phyloP scores from a whole-genome alignment of 1,140 invertebrate species.

The Wiebesia pumilae region DNA sequence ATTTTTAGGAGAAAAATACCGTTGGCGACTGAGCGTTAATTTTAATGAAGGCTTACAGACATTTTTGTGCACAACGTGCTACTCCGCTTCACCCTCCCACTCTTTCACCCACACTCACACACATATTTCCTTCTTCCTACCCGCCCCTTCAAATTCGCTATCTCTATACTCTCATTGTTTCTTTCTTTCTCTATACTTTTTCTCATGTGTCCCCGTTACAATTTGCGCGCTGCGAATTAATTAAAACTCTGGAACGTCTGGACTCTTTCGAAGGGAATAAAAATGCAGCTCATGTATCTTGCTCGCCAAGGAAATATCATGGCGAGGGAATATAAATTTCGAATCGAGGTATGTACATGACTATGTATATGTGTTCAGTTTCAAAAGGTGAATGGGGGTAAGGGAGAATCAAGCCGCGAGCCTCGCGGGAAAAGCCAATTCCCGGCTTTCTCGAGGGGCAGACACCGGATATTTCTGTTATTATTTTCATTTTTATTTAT shows the following conservation, averaged over 20 bases:
- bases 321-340: conserved; percentile 29
- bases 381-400: neutral
- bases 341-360: conserved; percentile 7
- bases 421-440: conserved; percentile 8
- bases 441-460: neutral
- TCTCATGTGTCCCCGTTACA: conserved; percentile 4
- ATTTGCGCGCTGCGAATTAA: conserved; percentile 47
- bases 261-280: conserved; percentile 40
- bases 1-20: conserved; percentile 40
- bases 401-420: neutral
- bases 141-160: neutral
- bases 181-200: neutral
- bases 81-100: neutral
- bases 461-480: neutral
- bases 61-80: conserved; percentile 22
- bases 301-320: conserved; percentile 16
- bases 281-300: conserved; percentile 25
- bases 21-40: conserved; percentile 44
- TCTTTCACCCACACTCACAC: neutral
- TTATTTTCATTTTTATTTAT: conserved; percentile 24
- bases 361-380: neutral
- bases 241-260: conserved; percentile 40
- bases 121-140: neutral
- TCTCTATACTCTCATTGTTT: too few relatives aligned
- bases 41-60: conserved; percentile 52